phyloP scores from a whole-genome alignment of 2,797 vertebrate species.

The Pangasius mekongensis region DNA sequence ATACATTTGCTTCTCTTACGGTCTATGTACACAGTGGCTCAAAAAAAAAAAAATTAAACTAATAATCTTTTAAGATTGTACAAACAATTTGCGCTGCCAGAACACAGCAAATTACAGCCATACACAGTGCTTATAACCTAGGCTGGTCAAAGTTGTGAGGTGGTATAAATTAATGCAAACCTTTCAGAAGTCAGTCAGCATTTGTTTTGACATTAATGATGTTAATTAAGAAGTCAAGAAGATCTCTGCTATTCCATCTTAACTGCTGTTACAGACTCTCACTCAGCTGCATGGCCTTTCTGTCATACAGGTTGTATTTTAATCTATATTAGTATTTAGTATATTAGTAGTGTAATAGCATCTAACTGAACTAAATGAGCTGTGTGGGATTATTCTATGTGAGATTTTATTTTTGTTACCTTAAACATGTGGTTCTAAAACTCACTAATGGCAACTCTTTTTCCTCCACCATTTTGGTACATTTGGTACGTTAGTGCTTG shows the following conservation, averaged over 20 bases:
- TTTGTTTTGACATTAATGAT: neutral
- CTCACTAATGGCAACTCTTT: neutral
- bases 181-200: neutral
- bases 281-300: neutral
- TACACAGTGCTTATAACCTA: neutral
- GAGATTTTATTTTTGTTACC: neutral
- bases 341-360: neutral
- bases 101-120: neutral
- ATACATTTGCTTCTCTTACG: neutral
- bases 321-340: neutral
- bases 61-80: neutral
- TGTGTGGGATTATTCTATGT: neutral
- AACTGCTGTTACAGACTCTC: neutral
- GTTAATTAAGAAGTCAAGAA: neutral
- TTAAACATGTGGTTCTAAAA: neutral
- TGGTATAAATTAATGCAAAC: neutral
- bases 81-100: neutral
- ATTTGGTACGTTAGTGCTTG: neutral
- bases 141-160: neutral
- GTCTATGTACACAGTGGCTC: neutral
- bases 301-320: neutral
- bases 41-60: neutral
- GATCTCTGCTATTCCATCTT: neutral
- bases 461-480: neutral
- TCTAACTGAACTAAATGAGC: neutral